Base-by-base conservation (phyloP, 2,797 vertebrate species). In the Luscinia luscinia region DNA sequence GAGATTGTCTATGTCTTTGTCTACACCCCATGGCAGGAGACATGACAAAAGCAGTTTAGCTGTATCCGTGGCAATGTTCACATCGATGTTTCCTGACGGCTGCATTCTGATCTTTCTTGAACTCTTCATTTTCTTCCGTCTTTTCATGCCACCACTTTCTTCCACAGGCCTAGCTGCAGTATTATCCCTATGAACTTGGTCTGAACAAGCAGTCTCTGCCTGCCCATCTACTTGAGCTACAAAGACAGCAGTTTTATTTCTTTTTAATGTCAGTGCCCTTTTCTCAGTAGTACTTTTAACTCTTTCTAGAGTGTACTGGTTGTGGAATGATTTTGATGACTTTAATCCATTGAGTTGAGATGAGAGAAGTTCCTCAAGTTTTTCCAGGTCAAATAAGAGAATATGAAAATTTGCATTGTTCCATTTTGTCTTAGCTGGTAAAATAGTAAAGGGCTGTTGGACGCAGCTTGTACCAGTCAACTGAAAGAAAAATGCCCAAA, bases 21-120 rank as follows among this genome's bases (percentile, higher is more conserved):
- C 97, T 77, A 97, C 67, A 23, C 98, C 98, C 98, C 98, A 98
- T 0, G 98, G 98, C 43, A 98, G 94, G 27, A 98, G 95, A 67
- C 98, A 98, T 0, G 98, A 98, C 48, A 98, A 87, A 51, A 98
- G 84, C 72, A 98, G 93, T 62, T 97, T 97, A 11, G 97, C 97
- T 66, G 94, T 76, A 16, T 98, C 98, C 15, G 80, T 80, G 32
- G 77, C 59, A 5, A 97, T 2, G 1, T 66, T 96, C 69, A 96
- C 41, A 81, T 97, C 96, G 1, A 91, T 21, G 89, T 87, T 97
- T 87, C 91, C 96, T 38, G 83, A 70, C 30, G 89, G 84, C n/a
- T 96, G 94, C 32, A 54, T 73, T 61, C 76, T 87, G 8, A 32
- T 79, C 84, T 97, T 98, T 62, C 97, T 97, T 41, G 97, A 97